Percentiles rank a stretch among this genome's conserved stretches.
These are phyloP conservation scores for Ostrea denselamellosa DNA, from an alignment of 1,140 invertebrate species.

Conservation along the genomic window DNA sequence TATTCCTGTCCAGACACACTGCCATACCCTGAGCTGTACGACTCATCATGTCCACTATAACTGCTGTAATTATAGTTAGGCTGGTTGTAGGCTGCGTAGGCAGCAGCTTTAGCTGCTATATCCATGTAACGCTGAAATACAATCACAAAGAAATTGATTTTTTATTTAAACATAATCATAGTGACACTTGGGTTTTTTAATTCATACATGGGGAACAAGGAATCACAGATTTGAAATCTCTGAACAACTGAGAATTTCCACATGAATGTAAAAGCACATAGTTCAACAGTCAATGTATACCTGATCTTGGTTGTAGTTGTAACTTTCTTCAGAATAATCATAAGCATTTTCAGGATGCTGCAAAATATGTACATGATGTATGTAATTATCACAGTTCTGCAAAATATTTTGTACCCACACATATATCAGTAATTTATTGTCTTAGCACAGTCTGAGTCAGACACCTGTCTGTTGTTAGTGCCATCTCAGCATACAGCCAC, in stretches of 20 bases:
- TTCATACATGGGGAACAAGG: too few relatives aligned
- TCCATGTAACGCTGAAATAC: neutral
- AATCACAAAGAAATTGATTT: neutral
- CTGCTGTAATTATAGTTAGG: neutral
- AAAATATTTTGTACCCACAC: neutral
- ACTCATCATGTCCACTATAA: slow-evolving; percentile 1
- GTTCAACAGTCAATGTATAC: neutral
- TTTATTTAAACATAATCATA: neutral
- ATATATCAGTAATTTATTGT: too few relatives aligned
- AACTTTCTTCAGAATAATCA: neutral
- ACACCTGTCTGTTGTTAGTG: too few relatives aligned
- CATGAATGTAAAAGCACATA: too few relatives aligned
- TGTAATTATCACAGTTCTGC: neutral
- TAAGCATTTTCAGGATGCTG: neutral
- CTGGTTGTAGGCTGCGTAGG: slow-evolving; percentile 1
- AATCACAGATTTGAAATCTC: too few relatives aligned
- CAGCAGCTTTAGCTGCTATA: slow-evolving; percentile 38
- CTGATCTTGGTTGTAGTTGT: neutral
- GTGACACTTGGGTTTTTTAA: neutral
- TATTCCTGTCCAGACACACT: neutral
- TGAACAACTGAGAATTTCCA: too few relatives aligned
- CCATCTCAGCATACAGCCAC: too few relatives aligned
- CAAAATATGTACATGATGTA: neutral
- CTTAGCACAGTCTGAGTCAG: too few relatives aligned
- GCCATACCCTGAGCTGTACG: neutral